Percentiles rank a stretch among this genome's conserved stretches.
Evolutionary conservation across 2,797 vertebrate genomes (phyloP).

Genomic region (Crocidura indochinensis): DNA sequence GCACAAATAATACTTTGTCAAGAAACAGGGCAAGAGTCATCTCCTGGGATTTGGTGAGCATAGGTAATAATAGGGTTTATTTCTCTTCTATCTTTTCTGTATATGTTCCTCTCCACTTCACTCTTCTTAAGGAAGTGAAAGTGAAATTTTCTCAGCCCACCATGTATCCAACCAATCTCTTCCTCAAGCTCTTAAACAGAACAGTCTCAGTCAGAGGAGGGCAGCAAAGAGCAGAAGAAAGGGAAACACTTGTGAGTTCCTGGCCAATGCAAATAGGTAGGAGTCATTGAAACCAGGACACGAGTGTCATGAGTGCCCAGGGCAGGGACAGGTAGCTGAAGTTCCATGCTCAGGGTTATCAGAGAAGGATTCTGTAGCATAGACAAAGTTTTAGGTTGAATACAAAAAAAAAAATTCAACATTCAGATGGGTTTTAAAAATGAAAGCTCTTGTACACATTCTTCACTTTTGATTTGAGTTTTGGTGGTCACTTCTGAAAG

Average conservation of each 20-base stretch:
- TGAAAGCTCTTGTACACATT: too few relatives aligned
- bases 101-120: not conserved
- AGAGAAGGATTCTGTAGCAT: not conserved
- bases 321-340: not conserved
- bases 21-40: not conserved
- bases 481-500: too few relatives aligned
- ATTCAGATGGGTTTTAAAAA: too few relatives aligned
- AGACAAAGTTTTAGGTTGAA: not conserved
- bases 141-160: not conserved
- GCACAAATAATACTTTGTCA: too few relatives aligned
- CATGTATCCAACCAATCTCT: not conserved
- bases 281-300: not conserved
- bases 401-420: too few relatives aligned
- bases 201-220: slow-evolving; percentile 53
- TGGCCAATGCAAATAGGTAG: too few relatives aligned
- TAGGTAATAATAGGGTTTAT: not conserved
- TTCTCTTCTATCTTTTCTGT: not conserved
- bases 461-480: too few relatives aligned
- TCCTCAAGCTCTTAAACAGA: not conserved
- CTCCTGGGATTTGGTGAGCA: not conserved
- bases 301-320: not conserved
- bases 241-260: too few relatives aligned
- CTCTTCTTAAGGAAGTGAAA: not conserved
- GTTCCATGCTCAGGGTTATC: not conserved
- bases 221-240: slow-evolving; percentile 71